phyloP scores from a whole-genome alignment of 2,113 vertebrate species.

The Otocyon megalotis region DNA sequence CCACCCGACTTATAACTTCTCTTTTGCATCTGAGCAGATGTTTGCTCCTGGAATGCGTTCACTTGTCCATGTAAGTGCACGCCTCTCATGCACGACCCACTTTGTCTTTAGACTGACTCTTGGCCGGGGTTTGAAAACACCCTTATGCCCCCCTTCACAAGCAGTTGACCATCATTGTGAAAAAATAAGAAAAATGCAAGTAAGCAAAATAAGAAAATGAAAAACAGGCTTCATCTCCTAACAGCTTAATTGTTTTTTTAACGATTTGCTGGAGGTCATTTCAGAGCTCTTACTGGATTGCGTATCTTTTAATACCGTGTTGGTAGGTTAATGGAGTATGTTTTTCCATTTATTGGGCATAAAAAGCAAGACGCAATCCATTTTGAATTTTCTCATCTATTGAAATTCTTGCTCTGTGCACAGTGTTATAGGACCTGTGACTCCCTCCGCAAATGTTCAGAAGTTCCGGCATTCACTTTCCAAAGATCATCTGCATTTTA shows the following conservation, averaged over 20 bases:
- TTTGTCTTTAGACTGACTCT: neutral
- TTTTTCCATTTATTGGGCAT: neutral
- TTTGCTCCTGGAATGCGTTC: rapidly evolving
- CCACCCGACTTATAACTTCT: rapidly evolving
- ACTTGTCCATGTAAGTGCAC: neutral
- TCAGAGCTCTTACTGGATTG: neutral
- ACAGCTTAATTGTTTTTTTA: slow-evolving; percentile 27
- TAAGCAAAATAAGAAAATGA: neutral
- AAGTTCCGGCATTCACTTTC: neutral
- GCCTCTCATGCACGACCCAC: neutral
- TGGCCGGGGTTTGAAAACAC: neutral
- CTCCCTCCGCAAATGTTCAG: neutral
- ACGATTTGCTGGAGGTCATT: neutral
- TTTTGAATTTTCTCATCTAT: neutral
- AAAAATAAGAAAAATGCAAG: neutral
- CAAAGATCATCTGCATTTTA: neutral
- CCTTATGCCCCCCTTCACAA: neutral
- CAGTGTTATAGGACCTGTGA: neutral
- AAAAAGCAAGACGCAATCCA: neutral
- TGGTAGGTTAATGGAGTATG: neutral
- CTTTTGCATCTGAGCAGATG: neutral
- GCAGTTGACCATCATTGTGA: neutral
- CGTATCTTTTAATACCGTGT: neutral
- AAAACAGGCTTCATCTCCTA: neutral
- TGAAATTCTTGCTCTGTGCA: neutral